phyloP scores from a whole-genome alignment of 2,113 vertebrate species.

The Ornithorhynchus anatinus region DNA sequence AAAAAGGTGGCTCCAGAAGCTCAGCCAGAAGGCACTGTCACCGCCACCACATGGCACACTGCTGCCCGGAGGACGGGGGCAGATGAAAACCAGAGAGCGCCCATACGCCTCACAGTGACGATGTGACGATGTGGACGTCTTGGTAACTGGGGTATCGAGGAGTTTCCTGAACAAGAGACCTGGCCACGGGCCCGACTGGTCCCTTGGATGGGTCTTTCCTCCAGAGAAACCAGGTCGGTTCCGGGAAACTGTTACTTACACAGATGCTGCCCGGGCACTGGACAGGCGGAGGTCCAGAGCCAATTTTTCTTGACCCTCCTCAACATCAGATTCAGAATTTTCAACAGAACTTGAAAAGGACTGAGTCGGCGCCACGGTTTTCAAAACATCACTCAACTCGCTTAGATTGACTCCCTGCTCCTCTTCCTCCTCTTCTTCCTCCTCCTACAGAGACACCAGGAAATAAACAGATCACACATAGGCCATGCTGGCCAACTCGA shows the following conservation, averaged over 20 bases:
- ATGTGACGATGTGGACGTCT: too few relatives aligned
- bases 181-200: too few relatives aligned
- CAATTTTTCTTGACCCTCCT: slow-evolving; percentile 87
- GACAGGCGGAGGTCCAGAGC: slow-evolving; percentile 88
- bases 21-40: too few relatives aligned
- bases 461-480: slow-evolving; percentile 6
- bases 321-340: slow-evolving; percentile 76
- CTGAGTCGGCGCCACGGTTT: slow-evolving; percentile 71
- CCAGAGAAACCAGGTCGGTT: too few relatives aligned
- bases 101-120: too few relatives aligned
- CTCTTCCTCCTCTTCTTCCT: slow-evolving; percentile 83
- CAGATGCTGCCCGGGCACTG: slow-evolving; percentile 91
- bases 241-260: slow-evolving; percentile 79
- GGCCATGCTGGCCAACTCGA: neutral
- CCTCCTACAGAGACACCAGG: slow-evolving; percentile 62
- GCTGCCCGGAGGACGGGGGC: too few relatives aligned
- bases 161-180: too few relatives aligned
- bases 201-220: too few relatives aligned
- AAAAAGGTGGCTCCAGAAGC: too few relatives aligned
- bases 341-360: slow-evolving; percentile 67
- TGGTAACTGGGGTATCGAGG: too few relatives aligned
- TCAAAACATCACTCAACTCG: slow-evolving; percentile 84
- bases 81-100: too few relatives aligned
- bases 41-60: too few relatives aligned
- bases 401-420: slow-evolving; percentile 80